Evolutionary conservation across 2,888 invertebrate genomes (phyloP), one percentile per base, ranked within the genome.

Genomic region (Drosophila lutescens): DNA sequence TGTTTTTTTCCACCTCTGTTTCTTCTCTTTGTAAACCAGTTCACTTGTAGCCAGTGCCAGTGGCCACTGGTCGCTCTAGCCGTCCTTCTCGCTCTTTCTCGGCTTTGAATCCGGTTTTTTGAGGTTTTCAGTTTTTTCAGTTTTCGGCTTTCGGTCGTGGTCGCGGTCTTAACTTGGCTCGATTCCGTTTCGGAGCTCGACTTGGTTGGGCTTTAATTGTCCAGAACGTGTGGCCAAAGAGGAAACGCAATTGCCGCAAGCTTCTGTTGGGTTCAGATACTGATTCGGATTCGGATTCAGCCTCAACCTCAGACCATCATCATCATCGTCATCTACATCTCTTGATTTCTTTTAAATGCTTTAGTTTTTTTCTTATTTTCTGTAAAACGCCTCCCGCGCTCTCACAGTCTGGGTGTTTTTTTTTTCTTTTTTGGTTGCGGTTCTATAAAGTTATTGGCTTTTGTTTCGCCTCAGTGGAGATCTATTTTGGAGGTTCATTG

Each of bases 231-330:
- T 82, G 85, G 80, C 82, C 82, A 84, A 86, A 86, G 86, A 86
- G 79, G 86, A 83, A 86, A 89, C 89, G 80, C 86, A 88, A 88
- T 86, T 88, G 89, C 85, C 80, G 88, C 78, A 84, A 89, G 89
- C 90, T 89, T 89, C 89, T 89, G 90, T 89, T 87, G 86, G 79
- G 75, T 69, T 60, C 38, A 46, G 61, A 73, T 36, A 44, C 41
- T 20, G 60, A 38, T 32, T 55, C 15, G 43, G 55, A 54, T 57
- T 55, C 50, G 54, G 68, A 70, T 58, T 56, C 36, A 32, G 47
- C 30, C 32, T 32, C 47, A 47, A 12, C 30, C 32, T 32, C 56
- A 51, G 47, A 66, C 62, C 77, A 77, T 86, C 80, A 74, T 76
- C 30, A 63, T 74, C 77, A 69, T 70, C 69, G 54, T 60, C 60